Conservation (phyloP, 1,140 invertebrate species). For the Cyphomyrmex costatus region DNA sequence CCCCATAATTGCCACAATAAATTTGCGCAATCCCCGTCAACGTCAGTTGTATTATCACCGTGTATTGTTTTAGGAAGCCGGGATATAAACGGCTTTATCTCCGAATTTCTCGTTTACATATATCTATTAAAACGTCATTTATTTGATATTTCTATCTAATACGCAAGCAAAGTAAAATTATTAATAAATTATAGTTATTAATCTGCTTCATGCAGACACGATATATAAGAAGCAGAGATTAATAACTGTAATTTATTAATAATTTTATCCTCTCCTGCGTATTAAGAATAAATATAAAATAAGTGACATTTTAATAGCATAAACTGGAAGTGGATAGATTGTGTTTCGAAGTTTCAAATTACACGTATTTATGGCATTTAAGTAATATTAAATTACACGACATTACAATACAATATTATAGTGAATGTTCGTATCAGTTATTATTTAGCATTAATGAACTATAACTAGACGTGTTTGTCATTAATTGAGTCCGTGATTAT, state of each 20-base stretch:
- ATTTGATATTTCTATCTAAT: neutral
- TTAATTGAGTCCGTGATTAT: neutral
- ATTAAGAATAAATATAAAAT: too few species aligned
- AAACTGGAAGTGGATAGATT: neutral
- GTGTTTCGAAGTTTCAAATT: neutral
- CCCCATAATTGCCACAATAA: conserved; percentile 51
- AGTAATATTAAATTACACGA: neutral
- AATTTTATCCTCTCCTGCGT: too few species aligned
- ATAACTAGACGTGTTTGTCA: neutral
- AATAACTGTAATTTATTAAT: too few species aligned
- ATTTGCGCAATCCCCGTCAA: conserved; percentile 39
- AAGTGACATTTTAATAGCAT: too few species aligned
- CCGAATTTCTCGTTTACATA: conserved; percentile 8
- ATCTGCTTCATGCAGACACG: neutral
- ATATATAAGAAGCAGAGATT: neutral
- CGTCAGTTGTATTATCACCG: conserved; percentile 22
- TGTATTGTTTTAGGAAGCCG: conserved; percentile 39
- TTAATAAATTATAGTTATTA: conserved; percentile 9
- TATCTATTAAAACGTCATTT: neutral
- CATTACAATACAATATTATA: neutral
- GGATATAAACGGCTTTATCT: conserved; percentile 10
- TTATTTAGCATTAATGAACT: neutral
- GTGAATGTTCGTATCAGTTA: neutral
- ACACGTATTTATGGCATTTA: neutral
- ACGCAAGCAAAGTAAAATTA: neutral